These are phyloP conservation scores for Arge pagana DNA, from an alignment of 2,888 invertebrate species.

Conservation along the genomic window DNA sequence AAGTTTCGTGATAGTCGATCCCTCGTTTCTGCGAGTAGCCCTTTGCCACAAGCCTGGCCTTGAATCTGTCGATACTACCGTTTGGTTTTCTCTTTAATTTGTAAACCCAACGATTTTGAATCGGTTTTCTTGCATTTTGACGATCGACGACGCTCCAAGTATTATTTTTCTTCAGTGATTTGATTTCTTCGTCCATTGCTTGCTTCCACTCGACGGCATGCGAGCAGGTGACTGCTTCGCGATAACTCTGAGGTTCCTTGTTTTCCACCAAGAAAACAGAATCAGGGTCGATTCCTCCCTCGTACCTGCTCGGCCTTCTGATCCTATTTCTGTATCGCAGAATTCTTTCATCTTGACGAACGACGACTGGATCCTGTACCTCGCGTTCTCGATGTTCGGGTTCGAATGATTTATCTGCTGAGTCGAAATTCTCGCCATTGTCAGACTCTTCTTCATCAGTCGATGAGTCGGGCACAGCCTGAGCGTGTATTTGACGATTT, in stretches of 20 bases:
- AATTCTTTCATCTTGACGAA: no score
- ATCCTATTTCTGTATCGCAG: background rate
- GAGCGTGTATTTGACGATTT: constrained; percentile 1
- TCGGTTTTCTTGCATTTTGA: background rate
- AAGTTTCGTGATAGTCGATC: constrained; percentile 37
- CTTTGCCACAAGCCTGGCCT: constrained; percentile 36
- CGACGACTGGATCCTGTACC: no score
- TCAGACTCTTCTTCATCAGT: background rate
- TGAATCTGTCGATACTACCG: constrained; percentile 31
- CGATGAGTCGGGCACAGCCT: background rate
- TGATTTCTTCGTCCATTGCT: constrained; percentile 1
- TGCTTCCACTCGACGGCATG: background rate
- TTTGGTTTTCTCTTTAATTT: constrained; percentile 26
- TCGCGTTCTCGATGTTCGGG: no score
- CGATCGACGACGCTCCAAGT: constrained; percentile 1
- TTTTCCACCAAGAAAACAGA: background rate
- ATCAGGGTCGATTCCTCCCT: background rate
- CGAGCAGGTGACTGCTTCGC: background rate
- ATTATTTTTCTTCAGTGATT: background rate
- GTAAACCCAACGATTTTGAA: constrained; percentile 10
- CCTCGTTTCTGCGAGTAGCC: constrained; percentile 32
- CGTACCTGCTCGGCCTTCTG: background rate
- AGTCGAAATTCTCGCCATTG: background rate
- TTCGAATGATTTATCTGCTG: no score
- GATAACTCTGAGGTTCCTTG: background rate